phyloP scores from a whole-genome alignment of 2,113 vertebrate species.

The Tonatia bakeri region DNA sequence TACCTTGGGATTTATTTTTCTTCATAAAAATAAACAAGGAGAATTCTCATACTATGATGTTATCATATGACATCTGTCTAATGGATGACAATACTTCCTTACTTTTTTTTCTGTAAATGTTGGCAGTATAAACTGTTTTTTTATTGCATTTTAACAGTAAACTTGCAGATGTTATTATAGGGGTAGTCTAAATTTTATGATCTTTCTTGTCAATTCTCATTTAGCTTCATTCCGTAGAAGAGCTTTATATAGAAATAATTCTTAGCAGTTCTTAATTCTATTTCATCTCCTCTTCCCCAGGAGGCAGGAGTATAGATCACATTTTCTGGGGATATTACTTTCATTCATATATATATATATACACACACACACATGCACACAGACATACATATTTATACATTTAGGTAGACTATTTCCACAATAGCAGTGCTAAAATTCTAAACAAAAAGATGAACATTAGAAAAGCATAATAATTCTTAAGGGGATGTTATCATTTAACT shows the following conservation, averaged over 20 bases:
- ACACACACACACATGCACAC: too few species aligned
- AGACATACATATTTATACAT: slow-evolving; percentile 43
- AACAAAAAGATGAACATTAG: neutral
- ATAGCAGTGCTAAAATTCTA: slow-evolving; percentile 1
- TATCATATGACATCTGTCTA: neutral
- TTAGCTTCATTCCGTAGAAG: slow-evolving; percentile 32
- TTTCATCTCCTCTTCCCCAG: slow-evolving; percentile 42
- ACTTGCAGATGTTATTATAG: neutral
- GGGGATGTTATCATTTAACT: slow-evolving; percentile 42
- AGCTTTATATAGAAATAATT: neutral
- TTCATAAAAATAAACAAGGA: neutral
- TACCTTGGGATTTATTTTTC: neutral
- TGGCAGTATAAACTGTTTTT: neutral
- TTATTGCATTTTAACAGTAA: slow-evolving; percentile 19
- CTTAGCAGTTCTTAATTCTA: slow-evolving; percentile 15
- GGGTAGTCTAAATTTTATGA: neutral
- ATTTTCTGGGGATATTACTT: slow-evolving; percentile 51
- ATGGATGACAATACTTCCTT: neutral
- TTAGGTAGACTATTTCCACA: slow-evolving; percentile 45
- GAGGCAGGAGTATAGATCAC: slow-evolving; percentile 45
- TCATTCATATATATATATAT: neutral
- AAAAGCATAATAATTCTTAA: slow-evolving; percentile 9
- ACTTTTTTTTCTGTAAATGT: neutral
- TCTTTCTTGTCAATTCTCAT: slow-evolving; percentile 38
- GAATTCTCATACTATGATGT: neutral